Base-by-base conservation (phyloP, 2,113 vertebrate species). In the Ceratotherium simum region DNA sequence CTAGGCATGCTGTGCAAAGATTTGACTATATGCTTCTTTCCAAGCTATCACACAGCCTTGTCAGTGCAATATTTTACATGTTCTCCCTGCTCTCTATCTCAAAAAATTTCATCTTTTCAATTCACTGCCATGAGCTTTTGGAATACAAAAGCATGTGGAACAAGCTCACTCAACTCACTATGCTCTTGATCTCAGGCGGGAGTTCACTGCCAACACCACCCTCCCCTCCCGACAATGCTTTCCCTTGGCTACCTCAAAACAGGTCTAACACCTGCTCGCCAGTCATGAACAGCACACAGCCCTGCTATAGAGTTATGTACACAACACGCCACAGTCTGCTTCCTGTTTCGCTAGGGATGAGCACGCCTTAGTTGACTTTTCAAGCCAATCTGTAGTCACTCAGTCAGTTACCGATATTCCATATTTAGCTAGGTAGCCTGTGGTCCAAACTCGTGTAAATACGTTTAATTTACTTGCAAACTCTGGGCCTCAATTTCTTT, bases 61-160 rank as follows among this genome's bases (percentile, higher is more conserved):
- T 97, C 95, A 96, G 65, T 73, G 93, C 85, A 96, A 31, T 96
- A 93, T 98, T 98, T 97, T 88, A 95, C 81, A 97, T 39, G 7
- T 98, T 97, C 90, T 93, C 27, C 51, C 82, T 90, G 58, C 81
- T 97, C 42, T 93, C 10, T 70, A 1, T 54, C 42, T 93, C 73
- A 93, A 94, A 83, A 14, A 97, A 78, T 89, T 93, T 93, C 48
- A 97, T 51, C 92, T 96, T 96, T 92, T 78, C 91, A 80, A 58
- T 79, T 85, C 62, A 91, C 23, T 75, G 85, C 90, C 83, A 96
- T 29, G 36, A 96, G 90, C 69, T 95, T 95, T 95, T 92, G 62
- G 58, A 95, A 8, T 39, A 91, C 8, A 82, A n/a, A 70, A 60
- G 36, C 82, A 0, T 14, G 1, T 51, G 33, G 46, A 96, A 70